Evolutionary conservation across 2,888 invertebrate species (phyloP).

Genomic region (Fissipunctia ypsillon): DNA sequence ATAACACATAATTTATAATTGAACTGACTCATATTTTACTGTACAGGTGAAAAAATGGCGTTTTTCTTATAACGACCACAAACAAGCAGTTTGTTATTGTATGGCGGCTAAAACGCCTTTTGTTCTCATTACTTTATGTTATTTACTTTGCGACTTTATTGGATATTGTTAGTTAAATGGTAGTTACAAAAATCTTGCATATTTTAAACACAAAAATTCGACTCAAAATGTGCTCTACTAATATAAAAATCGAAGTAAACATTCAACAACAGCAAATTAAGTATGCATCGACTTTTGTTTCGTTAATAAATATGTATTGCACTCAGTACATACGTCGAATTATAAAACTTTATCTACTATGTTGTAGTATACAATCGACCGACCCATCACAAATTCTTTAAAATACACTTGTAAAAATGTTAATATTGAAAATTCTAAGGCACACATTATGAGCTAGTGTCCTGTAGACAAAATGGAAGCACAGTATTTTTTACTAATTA

Average conservation of each 20-base stretch:
- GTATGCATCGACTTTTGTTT: conserved; percentile 62
- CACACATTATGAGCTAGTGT: conserved; percentile 82
- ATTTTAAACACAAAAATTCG: conserved; percentile 68
- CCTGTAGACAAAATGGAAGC: conserved; percentile 77
- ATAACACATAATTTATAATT: conserved; percentile 90
- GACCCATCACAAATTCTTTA: conserved; percentile 54
- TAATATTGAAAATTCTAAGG: conserved; percentile 78
- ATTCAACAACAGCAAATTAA: conserved; percentile 62
- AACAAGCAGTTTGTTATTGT: conserved; percentile 69
- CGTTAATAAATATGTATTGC: conserved; percentile 87
- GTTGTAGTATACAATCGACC: conserved; percentile 56
- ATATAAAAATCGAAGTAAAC: conserved; percentile 64
- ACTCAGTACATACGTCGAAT: conserved; percentile 77
- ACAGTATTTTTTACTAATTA: conserved; percentile 64
- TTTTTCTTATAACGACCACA: conserved; percentile 64
- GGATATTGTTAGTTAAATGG: conserved; percentile 82
- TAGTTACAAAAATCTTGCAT: conserved; percentile 73
- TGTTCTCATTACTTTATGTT: conserved; percentile 76
- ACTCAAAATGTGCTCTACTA: conserved; percentile 66
- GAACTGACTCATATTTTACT: conserved; percentile 88
- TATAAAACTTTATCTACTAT: conserved; percentile 65
- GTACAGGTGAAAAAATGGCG: conserved; percentile 79
- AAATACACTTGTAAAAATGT: conserved; percentile 71
- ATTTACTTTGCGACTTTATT: conserved; percentile 78
- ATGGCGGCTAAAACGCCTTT: conserved; percentile 76